Conservation (phyloP, 2,797 vertebrate species). For the Pangasius mekongensis region DNA sequence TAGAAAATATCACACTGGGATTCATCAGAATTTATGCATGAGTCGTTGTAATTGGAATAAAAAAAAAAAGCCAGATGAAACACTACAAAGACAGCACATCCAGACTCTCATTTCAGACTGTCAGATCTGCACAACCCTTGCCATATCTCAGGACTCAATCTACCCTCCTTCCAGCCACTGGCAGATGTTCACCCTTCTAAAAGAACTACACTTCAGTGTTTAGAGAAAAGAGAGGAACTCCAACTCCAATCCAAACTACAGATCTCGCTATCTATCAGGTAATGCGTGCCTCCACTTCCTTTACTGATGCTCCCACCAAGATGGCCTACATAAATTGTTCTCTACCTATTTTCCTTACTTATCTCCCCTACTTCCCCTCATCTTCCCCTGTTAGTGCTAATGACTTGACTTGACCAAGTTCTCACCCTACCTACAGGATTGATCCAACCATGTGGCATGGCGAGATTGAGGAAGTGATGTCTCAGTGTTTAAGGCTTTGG, state of each 20-base stretch:
- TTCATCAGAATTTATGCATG: neutral
- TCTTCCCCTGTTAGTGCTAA: neutral
- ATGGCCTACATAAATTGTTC: neutral
- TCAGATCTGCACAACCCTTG: neutral
- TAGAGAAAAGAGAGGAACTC: neutral
- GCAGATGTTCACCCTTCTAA: neutral
- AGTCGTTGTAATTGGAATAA: neutral
- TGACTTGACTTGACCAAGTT: neutral
- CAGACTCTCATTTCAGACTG: neutral
- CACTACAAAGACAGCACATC: no score
- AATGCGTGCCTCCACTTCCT: neutral
- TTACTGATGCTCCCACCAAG: neutral
- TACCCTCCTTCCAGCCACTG: neutral
- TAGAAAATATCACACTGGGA: neutral
- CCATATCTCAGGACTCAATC: neutral
- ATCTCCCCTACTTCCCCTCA: neutral
- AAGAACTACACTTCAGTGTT: neutral
- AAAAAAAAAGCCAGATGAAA: neutral
- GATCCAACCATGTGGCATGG: neutral
- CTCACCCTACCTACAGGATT: no score
- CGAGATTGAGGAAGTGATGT: neutral
- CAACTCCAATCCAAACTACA: neutral
- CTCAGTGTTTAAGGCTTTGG: neutral
- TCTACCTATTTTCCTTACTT: neutral
- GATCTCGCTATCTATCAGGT: neutral